phyloP scores from a whole-genome alignment of 2,888 invertebrate species.

The Eristalis pertinax region DNA sequence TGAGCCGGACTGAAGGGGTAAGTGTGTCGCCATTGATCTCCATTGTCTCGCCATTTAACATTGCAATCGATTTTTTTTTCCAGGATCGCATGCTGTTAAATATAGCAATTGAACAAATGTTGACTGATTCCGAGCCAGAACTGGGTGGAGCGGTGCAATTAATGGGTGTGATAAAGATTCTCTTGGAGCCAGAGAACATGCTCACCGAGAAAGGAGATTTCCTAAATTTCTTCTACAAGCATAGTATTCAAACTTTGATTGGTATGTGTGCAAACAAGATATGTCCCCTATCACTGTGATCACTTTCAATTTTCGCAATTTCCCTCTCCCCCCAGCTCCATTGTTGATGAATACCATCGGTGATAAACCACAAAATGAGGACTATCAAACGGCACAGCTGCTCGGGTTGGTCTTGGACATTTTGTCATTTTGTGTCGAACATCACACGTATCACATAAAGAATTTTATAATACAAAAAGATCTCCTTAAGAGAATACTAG shows the following conservation, averaged over 20 bases:
- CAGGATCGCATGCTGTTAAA: constrained; percentile 96
- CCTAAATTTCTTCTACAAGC: constrained; percentile 98
- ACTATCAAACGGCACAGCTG: constrained; percentile 97
- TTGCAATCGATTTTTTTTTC: constrained; percentile 19
- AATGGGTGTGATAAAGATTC: constrained; percentile 94
- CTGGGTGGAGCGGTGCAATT: constrained; percentile 98
- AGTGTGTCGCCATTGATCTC: constrained; percentile 74
- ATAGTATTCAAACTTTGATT: constrained; percentile 97
- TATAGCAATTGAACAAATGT: constrained; percentile 99
- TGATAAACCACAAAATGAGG: constrained; percentile 94
- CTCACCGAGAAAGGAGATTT: constrained; percentile 99
- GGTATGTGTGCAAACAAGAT: constrained; percentile 82
- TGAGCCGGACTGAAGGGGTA: constrained; percentile 92
- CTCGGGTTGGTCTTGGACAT: constrained; percentile 97
- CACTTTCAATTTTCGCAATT: not conserved
- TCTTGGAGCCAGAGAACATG: constrained; percentile 99
- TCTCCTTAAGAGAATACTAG: constrained; percentile 95
- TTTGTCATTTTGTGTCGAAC: constrained; percentile 98
- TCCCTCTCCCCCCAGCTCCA: constrained; percentile 85
- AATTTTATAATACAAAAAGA: constrained; percentile 98
- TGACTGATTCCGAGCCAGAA: constrained; percentile 98
- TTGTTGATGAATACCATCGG: constrained; percentile 95
- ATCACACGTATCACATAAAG: constrained; percentile 99
- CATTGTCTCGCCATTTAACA: not conserved
- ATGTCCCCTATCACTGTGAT: not conserved